Base-by-base conservation (phyloP, 2,888 invertebrate genomes). In the Scrobipalpa costella region DNA sequence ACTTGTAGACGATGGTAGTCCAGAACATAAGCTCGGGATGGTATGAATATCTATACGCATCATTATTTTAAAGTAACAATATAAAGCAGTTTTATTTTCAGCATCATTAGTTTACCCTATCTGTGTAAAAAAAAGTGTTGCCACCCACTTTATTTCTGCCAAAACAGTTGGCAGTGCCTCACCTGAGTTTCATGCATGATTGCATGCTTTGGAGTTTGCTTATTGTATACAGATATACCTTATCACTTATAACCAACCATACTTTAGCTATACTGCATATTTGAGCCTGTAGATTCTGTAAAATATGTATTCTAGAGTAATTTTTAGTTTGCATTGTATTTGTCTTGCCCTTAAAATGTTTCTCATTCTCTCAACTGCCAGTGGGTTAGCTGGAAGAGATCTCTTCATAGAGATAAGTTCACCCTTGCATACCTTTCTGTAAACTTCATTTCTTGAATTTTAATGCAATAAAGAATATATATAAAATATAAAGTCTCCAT, bases 111-210 rank as follows among this genome's bases (percentile, higher is more conserved):
- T 2, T 13, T 40, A 40, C 11, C 2, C n/a, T 40, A 13, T 8
- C 38, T 40, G 6, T 2, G 2, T n/a, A 40, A 13, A 40, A 40
- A 40, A 40, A 40, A 40, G 40, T 40, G 13, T 13, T 40, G 11
- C 40, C 40, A 40, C 40, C 40, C 40, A 40, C 40, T 40, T 40
- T 40, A 38, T 40, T 40, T 40, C n/a, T 40, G n/a, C 40, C 40
- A 40, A 13, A 40, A 40, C 40, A 13, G 40, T 40, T 40, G 2
- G n/a, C 40, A 40, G 2, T 13, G 13, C n/a, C 2, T 40, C n/a
- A 8, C 6, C 9, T 13, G 13, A 40, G 1, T 40, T 40, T n/a
- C 1, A 9, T 2, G n/a, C n/a, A n/a, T n/a, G n/a, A n/a, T 38
- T 40, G 40, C 6, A 8, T 38, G 11, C 6, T 38, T 38, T 38